Evolutionary conservation across 2,888 invertebrate genomes (phyloP).

Genomic region (Nysson spinosus): DNA sequence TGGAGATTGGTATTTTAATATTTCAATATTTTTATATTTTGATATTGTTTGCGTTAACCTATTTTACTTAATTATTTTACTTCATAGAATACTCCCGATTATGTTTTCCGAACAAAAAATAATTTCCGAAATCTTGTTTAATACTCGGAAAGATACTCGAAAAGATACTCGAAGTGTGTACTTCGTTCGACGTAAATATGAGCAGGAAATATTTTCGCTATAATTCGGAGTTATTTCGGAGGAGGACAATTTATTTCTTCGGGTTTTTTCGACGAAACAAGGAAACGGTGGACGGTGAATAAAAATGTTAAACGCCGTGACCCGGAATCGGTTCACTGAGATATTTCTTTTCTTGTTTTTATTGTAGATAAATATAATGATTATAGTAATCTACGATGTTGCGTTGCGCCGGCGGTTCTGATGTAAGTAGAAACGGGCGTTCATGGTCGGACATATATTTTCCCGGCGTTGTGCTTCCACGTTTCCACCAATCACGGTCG

Average conservation of each 20-base stretch:
- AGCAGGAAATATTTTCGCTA: conserved; percentile 9
- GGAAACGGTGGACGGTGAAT: not conserved
- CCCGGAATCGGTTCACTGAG: not conserved
- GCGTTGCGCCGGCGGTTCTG: not conserved
- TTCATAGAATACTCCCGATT: too few species aligned
- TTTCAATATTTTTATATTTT: too few species aligned
- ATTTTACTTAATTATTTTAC: too few species aligned
- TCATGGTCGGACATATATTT: conserved; percentile 9
- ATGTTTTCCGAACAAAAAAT: too few species aligned
- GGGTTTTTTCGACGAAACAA: not conserved
- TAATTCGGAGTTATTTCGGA: conserved; percentile 5
- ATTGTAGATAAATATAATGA: not conserved
- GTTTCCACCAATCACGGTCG: not conserved
- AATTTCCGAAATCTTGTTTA: too few species aligned
- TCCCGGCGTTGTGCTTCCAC: too few species aligned
- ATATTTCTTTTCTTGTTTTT: not conserved
- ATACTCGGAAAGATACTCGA: too few species aligned
- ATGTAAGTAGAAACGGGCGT: conserved; percentile 10
- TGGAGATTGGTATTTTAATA: too few species aligned
- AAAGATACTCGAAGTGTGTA: too few species aligned
- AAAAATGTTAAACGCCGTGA: too few species aligned
- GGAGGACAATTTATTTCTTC: conserved; percentile 1
- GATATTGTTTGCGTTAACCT: too few species aligned
- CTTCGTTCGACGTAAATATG: conserved; percentile 3
- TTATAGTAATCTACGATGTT: not conserved